These are phyloP conservation scores for Gerris buenoi DNA, from an alignment of 1,140 invertebrate genomes.

Conservation along the genomic window DNA sequence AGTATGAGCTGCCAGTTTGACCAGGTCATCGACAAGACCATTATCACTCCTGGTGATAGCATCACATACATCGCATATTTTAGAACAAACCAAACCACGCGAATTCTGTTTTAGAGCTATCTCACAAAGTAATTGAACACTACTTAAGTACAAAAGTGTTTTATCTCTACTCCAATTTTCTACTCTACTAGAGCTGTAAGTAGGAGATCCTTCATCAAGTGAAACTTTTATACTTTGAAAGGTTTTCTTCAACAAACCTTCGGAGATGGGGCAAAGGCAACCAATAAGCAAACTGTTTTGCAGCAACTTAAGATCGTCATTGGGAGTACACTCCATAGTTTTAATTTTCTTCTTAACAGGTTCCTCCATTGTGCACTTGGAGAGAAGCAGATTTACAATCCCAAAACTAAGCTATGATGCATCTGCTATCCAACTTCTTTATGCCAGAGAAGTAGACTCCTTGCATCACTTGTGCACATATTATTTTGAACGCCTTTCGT, in stretches of 20 bases:
- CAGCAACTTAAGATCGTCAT: constrained; percentile 38
- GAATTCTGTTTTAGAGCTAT: constrained; percentile 68
- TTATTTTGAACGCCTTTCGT: too few relatives aligned
- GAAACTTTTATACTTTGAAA: constrained; percentile 40
- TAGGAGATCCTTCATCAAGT: constrained; percentile 26
- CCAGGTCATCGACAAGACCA: constrained; percentile 65
- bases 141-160: constrained; percentile 59
- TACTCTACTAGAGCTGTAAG: constrained; percentile 36
- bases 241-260: constrained; percentile 46
- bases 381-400: too few relatives aligned
- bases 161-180: constrained; percentile 54
- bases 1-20: constrained; percentile 55
- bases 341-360: constrained; percentile 59
- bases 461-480: not conserved
- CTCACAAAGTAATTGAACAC: constrained; percentile 66
- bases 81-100: constrained; percentile 60
- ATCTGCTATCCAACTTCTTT: not conserved
- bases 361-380: constrained; percentile 34
- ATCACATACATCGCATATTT: constrained; percentile 60
- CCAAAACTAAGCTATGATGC: too few relatives aligned
- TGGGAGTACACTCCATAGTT: constrained; percentile 37
- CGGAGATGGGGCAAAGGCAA: constrained; percentile 60
- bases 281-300: constrained; percentile 49
- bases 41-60: constrained; percentile 62
- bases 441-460: not conserved